A percentile compares a stretch with the other conserved stretches of the same genome.
Conservation (phyloP, 1,140 invertebrate species). For the Caenorhabditis elegans region DNA sequence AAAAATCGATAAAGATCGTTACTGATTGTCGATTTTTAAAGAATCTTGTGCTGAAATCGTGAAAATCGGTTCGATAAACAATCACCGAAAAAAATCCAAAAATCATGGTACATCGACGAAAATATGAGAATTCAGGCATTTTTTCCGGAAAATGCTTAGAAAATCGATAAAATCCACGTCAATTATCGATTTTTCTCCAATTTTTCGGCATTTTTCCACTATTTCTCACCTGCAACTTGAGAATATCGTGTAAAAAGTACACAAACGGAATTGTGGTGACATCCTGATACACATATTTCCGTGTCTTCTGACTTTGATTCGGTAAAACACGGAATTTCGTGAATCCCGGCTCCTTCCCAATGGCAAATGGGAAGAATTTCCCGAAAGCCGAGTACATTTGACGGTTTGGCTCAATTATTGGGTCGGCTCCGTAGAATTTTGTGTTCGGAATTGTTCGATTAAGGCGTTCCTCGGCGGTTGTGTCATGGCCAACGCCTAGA, state of each 20-base stretch:
- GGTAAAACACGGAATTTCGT: background rate
- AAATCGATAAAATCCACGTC: too few relatives aligned
- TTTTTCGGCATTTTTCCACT: background rate
- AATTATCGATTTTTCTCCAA: too few relatives aligned
- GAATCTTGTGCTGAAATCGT: too few relatives aligned
- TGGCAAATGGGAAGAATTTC: conserved; percentile 29
- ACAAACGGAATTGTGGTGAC: background rate
- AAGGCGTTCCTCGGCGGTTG: background rate
- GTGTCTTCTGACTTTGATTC: background rate
- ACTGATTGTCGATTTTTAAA: too few relatives aligned
- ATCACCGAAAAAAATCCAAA: too few relatives aligned
- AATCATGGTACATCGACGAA: too few relatives aligned
- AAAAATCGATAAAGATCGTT: too few relatives aligned
- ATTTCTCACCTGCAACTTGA: background rate
- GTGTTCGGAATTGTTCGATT: background rate
- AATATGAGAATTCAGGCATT: too few relatives aligned
- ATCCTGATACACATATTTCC: background rate
- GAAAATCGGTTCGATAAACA: too few relatives aligned
- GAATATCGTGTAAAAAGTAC: conserved; percentile 14
- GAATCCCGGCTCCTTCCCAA: conserved; percentile 18
- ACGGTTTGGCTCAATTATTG: background rate
- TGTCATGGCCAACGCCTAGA: conserved; percentile 31
- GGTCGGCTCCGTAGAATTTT: conserved; percentile 36
- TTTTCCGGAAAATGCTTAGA: too few relatives aligned
- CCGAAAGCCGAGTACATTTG: conserved; percentile 19